Evolutionary conservation across 2,113 vertebrate genomes (phyloP).

Genomic region (Gallinago jamesoni): DNA sequence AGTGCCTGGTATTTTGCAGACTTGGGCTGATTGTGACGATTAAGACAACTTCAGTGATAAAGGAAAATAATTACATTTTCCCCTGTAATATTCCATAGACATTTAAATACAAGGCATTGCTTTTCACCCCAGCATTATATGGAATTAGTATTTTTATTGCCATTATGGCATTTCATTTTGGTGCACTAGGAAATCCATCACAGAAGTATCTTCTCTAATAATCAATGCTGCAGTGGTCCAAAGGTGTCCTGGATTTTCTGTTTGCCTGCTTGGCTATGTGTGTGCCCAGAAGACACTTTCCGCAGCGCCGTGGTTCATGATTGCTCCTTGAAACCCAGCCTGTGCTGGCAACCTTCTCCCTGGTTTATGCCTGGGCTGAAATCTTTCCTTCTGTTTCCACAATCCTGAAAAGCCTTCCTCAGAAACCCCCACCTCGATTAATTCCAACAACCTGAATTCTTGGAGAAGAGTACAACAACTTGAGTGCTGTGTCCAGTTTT

Average conservation of each 20-base stretch:
- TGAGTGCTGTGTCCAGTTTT: no score
- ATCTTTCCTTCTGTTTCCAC: background rate
- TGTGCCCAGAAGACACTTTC: background rate
- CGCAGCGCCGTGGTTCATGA: background rate
- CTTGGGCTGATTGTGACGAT: background rate
- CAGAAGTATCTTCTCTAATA: background rate
- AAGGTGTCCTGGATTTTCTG: background rate
- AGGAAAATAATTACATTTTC: background rate
- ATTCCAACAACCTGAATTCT: background rate
- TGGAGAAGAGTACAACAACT: no score
- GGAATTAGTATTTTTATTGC: background rate
- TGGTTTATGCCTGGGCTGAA: background rate
- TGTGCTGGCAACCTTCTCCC: background rate
- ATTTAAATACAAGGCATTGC: background rate
- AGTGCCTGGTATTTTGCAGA: background rate
- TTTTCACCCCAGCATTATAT: background rate
- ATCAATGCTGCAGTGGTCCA: background rate
- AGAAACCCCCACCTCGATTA: background rate
- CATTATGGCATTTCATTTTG: background rate
- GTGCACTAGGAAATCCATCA: background rate
- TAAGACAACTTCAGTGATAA: background rate
- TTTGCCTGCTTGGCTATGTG: rapidly evolving
- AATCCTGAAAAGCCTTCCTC: background rate
- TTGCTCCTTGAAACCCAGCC: background rate
- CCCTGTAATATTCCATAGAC: background rate